A percentile compares a stretch with the other conserved stretches of the same genome.
phyloP scores from a whole-genome alignment of 2,797 vertebrate species.

The Molossus molossus region DNA sequence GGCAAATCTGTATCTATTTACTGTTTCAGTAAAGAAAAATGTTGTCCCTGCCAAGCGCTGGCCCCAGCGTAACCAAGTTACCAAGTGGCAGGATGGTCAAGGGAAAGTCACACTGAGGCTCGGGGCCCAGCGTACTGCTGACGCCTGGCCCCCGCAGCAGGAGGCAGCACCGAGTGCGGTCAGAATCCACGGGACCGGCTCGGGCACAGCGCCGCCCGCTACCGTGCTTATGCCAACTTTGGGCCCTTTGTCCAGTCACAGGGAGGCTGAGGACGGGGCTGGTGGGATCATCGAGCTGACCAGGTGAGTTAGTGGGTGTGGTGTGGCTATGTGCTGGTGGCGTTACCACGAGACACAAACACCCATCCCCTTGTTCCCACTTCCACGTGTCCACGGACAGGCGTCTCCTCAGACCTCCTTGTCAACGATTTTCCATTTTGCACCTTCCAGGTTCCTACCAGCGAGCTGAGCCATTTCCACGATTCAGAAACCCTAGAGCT shows the following conservation, averaged over 20 bases:
- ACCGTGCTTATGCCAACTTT: neutral
- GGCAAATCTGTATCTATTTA: neutral
- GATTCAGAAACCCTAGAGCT: neutral
- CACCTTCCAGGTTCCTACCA: neutral
- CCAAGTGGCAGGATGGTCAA: neutral
- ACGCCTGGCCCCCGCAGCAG: neutral
- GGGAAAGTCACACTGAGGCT: fast-evolving
- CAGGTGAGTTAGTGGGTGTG: neutral
- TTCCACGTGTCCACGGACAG: too few species aligned
- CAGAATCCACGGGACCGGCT: neutral
- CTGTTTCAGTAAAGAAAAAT: neutral
- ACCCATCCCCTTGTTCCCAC: fast-evolving
- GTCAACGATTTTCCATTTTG: neutral
- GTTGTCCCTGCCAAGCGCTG: neutral
- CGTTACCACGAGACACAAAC: neutral
- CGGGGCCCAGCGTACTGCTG: neutral
- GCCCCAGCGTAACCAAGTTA: neutral
- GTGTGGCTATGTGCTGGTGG: neutral
- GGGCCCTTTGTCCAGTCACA: fast-evolving
- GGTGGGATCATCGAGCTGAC: neutral
- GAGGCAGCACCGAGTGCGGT: neutral
- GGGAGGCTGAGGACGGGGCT: neutral
- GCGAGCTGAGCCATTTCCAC: neutral
- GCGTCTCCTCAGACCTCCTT: neutral
- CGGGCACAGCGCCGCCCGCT: neutral